Base-by-base conservation (phyloP, 30 jellyfish, hydroid and myxozoan genomes). In the Pseudorhiza aurosa region DNA sequence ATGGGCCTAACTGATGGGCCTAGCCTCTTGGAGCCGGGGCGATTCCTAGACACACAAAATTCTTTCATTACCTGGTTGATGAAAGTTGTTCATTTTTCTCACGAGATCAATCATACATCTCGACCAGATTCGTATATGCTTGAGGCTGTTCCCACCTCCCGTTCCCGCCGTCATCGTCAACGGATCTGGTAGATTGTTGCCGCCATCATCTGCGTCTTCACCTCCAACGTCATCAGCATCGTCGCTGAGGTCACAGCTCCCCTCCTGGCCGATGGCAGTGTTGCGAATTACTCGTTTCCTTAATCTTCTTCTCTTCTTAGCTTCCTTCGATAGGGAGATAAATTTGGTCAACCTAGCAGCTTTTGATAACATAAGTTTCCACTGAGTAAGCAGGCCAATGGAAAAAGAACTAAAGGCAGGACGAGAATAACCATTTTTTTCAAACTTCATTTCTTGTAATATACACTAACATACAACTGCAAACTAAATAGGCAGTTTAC, bases 61-160 rank as follows among this genome's bases (percentile, higher is more conserved):
- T 10, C 82, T n/a, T 3, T 40, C 0, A 14, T 45, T 64, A 80
- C 91, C 91, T 44, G 91, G 47, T 24, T 51, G 91, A 26, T 80
- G 75, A 44, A 65, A 80, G 27, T 80, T 80, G 43, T 80, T 80
- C 69, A 80, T 14, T 37, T 53, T 80, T 42, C 57, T 80, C 10
- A 80, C 91, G 15, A 80, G 82, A 22, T 65, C 56, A 1, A 80
- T 30, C 91, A 80, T 80, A 55, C 80, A 65, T 47, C 77, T 64
- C 9, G 91, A 80, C 91, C 91, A 80, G 17, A 60, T 62, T 49
- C 77, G 76, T 14, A 57, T 53, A 65, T 77, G 79, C 44, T 43
- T 60, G 10, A 68, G 53, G 26, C 33, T 25, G 14, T 72, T 46
- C 31, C 77, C 87, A n/a, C n/a, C 18, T 39, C 28, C 65, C 43